Percentiles rank a stretch among this genome's conserved stretches.
Conservation (phyloP, 1,140 invertebrate genomes). For the Philopotamus ludificatus region DNA sequence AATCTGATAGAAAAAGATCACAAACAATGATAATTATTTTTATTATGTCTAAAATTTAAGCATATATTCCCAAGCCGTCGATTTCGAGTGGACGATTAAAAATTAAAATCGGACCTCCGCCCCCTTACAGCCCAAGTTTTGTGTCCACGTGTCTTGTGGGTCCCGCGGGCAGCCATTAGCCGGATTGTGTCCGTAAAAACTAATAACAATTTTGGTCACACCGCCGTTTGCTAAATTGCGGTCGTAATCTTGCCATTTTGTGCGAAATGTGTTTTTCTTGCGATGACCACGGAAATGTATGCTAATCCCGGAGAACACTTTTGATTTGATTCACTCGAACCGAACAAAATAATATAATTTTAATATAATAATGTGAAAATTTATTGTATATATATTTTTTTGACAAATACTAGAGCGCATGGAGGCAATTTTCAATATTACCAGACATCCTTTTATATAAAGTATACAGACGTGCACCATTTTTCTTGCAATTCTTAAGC, state of each 20-base stretch:
- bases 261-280: neutral
- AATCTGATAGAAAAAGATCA: too few species aligned
- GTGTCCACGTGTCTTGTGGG: neutral
- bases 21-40: too few species aligned
- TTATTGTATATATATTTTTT: neutral
- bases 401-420: too few species aligned
- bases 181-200: neutral
- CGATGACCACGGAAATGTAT: neutral
- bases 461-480: too few species aligned
- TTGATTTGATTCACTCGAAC: neutral
- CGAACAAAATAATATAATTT: too few species aligned
- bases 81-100: conserved; percentile 13
- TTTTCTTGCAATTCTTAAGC: too few species aligned
- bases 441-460: too few species aligned
- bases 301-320: neutral
- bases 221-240: neutral
- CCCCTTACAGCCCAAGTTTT: neutral
- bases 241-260: neutral
- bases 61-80: conserved; percentile 15
- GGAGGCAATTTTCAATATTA: too few species aligned
- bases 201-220: neutral
- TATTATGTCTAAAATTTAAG: conserved; percentile 21
- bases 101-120: conserved; percentile 1
- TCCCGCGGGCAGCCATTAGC: neutral
- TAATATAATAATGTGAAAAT: neutral